These are phyloP conservation scores for Atlantisia rogersi DNA, from an alignment of 2,113 vertebrate species.

Conservation along the genomic window DNA sequence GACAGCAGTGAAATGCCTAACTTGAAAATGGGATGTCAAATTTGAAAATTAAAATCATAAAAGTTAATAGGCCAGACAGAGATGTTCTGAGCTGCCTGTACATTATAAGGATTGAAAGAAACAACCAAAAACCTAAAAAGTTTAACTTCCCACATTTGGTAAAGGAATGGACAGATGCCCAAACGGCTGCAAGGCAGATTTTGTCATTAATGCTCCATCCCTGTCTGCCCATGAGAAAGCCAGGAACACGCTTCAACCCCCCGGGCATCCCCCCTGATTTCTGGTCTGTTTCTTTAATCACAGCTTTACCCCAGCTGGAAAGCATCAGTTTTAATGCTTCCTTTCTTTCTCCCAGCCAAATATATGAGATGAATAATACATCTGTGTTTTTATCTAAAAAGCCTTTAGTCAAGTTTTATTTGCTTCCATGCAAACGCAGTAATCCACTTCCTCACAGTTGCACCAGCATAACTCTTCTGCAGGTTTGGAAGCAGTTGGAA, in stretches of 20 bases:
- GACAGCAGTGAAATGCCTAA: neutral
- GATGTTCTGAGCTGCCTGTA: neutral
- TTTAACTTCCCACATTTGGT: neutral
- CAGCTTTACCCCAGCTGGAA: neutral
- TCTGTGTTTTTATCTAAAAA: neutral
- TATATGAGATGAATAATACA: neutral
- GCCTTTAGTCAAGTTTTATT: neutral
- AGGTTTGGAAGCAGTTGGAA: neutral
- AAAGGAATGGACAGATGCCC: neutral
- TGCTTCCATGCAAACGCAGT: neutral
- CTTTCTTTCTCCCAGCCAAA: neutral
- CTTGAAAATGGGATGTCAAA: neutral
- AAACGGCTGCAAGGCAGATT: neutral
- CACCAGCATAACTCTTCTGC: neutral
- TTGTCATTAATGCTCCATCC: neutral
- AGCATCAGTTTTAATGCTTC: neutral
- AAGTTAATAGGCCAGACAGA: neutral
- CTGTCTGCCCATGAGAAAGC: neutral
- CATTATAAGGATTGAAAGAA: neutral
- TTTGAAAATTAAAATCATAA: neutral
- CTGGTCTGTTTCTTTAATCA: neutral
- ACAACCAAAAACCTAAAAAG: neutral
- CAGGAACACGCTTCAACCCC: neutral
- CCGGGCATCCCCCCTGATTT: neutral
- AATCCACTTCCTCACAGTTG: neutral